Percentiles rank a stretch among this genome's conserved stretches.
Conservation (phyloP, 2,113 vertebrate species). For the Brienomyrus brachyistius region DNA sequence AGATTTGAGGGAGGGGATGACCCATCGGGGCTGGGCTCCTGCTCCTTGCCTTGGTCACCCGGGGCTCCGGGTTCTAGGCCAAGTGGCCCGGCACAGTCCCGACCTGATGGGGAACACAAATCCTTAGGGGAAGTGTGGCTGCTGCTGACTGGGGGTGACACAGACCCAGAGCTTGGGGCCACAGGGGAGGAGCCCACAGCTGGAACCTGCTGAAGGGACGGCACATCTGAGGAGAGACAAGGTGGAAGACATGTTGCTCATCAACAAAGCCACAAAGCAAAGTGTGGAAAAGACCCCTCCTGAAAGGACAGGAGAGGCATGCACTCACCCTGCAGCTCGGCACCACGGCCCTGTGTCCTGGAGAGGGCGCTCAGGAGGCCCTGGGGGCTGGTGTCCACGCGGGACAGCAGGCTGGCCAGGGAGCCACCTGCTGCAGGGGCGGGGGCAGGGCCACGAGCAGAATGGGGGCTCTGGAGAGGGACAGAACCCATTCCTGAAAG, state of each 20-base stretch:
- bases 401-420: constrained; percentile 79
- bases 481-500: background rate
- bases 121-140: constrained; percentile 12
- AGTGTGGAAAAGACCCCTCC: background rate
- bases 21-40: background rate
- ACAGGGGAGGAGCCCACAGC: constrained; percentile 38
- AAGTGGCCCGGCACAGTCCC: constrained; percentile 42
- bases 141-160: constrained; percentile 35
- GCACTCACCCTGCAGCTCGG: constrained; percentile 70
- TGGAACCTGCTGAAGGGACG: constrained; percentile 52
- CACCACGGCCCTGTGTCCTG: constrained; percentile 76
- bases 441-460: constrained; percentile 37
- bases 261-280: constrained; percentile 7
- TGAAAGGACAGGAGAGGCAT: background rate
- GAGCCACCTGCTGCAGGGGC: constrained; percentile 35
- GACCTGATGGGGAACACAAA: constrained; percentile 35
- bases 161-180: constrained; percentile 24
- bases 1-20: constrained; percentile 66
- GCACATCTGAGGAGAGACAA: background rate
- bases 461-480: background rate
- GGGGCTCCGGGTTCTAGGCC: constrained; percentile 3
- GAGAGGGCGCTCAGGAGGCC: constrained; percentile 82
- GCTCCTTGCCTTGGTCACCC: constrained; percentile 25
- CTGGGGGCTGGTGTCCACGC: constrained; percentile 82
- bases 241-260: background rate